Conservation (phyloP, 2,888 invertebrate genomes). For the Drosophila maculinotata region DNA sequence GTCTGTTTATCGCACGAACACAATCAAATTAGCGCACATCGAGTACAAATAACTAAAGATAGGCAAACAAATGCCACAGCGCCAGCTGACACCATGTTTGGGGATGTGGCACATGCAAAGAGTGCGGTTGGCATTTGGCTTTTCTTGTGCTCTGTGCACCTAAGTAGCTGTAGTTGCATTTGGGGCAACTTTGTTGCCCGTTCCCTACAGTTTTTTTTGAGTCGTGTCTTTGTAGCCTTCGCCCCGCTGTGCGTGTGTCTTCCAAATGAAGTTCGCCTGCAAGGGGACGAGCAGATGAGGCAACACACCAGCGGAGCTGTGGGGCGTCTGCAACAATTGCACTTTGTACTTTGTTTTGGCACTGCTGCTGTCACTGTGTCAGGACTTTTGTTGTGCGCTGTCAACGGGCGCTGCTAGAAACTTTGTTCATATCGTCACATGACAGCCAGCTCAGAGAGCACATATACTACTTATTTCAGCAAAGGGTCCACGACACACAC, state of each 20-base stretch:
- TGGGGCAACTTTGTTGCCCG: conserved; percentile 51
- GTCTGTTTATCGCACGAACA: conserved; percentile 78
- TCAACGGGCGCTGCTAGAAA: conserved; percentile 66
- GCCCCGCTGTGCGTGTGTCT: conserved; percentile 44
- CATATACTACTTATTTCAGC: conserved; percentile 55
- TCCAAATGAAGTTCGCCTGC: conserved; percentile 47
- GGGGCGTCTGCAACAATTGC: conserved; percentile 51
- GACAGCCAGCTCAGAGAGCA: conserved; percentile 61
- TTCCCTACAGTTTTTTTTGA: conserved; percentile 30
- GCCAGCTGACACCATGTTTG: conserved; percentile 39
- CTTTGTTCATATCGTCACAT: conserved; percentile 67
- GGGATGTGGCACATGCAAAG: conserved; percentile 8
- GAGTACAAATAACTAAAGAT: conserved; percentile 78
- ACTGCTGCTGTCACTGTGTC: conserved; percentile 58
- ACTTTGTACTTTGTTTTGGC: conserved; percentile 65
- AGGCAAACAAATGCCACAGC: conserved; percentile 61
- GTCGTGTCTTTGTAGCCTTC: conserved; percentile 9
- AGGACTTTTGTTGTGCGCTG: conserved; percentile 74
- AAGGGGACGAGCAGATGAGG: too few species aligned
- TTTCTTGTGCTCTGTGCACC: conserved; percentile 11
- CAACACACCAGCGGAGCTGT: conserved; percentile 7
- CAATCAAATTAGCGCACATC: conserved; percentile 81
- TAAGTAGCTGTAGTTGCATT: conserved; percentile 44
- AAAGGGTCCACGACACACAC: conserved; percentile 28
- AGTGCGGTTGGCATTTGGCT: conserved; percentile 25